Evolutionary conservation across 2,888 invertebrate species (phyloP), one percentile per base, ranked within the genome.

Genomic region (Meandrusa payeni): DNA sequence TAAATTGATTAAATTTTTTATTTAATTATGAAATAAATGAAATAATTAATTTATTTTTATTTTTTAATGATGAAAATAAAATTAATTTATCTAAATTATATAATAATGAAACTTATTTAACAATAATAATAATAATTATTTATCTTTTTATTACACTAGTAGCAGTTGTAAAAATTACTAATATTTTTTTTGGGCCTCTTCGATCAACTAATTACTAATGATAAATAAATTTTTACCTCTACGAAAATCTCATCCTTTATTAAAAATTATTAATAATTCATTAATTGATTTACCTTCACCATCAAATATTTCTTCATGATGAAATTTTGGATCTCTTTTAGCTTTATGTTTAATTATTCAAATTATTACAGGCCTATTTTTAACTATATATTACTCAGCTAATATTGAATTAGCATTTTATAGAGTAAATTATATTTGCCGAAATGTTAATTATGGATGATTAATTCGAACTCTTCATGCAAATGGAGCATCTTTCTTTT

Each of bases 401-500:
- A 88, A 92, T 77, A 86, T 91, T 64, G 83, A 88, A 55, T 47
- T 89, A 75, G 92, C 93, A 0, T 93, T 93, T 83, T 78, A 88
- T 61, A 92, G 91, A 59, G 82, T 93, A 20, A 86, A 89, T 52
- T 92, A 93, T 69, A 93, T 93, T 78, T 90, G 90, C 17, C 92
- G 92, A 64, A 90, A 93, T 81, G 90, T 93, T 51, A 92, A 92
- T 63, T 89, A 90, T 67, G 93, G 92, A 0, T 93, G 92, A 89
- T 54, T 93, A 69, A 71, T 93, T 41, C 92, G 92, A 52, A 88
- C 88, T 1, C 10, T 92, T 2, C 93, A 94, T 61, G 91, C 92
- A 33, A 94, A 94, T 69, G 92, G 93, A 28, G 93, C 93, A 26
- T 93, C 92, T 19, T 88, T 93, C n/a, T 58, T 93, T 67, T 93